These are phyloP conservation scores for Sitta carolinensis DNA, from an alignment of 2,797 vertebrate species.

Conservation along the genomic window DNA sequence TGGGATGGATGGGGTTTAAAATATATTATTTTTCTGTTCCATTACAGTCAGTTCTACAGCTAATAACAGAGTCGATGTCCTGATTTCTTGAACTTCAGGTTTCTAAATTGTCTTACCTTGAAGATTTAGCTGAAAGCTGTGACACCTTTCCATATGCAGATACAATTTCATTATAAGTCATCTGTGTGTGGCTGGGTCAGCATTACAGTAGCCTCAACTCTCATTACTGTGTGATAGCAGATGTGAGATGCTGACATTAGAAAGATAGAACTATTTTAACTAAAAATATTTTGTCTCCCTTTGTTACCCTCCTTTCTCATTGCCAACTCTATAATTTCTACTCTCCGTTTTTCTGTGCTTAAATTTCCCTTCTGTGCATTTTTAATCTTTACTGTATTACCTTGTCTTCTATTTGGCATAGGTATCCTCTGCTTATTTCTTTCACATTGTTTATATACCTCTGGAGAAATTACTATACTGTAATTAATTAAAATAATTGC, in stretches of 20 bases:
- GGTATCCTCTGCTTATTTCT: constrained; percentile 2
- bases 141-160: constrained; percentile 19
- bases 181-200: constrained; percentile 36
- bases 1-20: neutral
- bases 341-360: neutral
- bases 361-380: constrained; percentile 6
- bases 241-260: constrained; percentile 46
- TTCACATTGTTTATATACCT: constrained; percentile 18
- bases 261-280: constrained; percentile 3
- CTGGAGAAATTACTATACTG: constrained; percentile 7
- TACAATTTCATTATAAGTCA: neutral
- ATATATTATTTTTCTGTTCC: neutral
- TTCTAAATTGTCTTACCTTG: neutral
- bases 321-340: neutral
- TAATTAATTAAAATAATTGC: constrained; percentile 53
- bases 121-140: neutral
- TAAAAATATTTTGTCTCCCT: neutral
- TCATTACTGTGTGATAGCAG: constrained; percentile 50
- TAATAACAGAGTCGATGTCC: neutral
- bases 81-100: neutral
- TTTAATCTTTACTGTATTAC: constrained; percentile 5
- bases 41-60: neutral
- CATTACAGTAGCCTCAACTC: constrained; percentile 4
- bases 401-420: constrained; percentile 14
- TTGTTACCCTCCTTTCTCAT: neutral